phyloP scores from a whole-genome alignment of 2,113 vertebrate species.

The Oostethus manadensis region DNA sequence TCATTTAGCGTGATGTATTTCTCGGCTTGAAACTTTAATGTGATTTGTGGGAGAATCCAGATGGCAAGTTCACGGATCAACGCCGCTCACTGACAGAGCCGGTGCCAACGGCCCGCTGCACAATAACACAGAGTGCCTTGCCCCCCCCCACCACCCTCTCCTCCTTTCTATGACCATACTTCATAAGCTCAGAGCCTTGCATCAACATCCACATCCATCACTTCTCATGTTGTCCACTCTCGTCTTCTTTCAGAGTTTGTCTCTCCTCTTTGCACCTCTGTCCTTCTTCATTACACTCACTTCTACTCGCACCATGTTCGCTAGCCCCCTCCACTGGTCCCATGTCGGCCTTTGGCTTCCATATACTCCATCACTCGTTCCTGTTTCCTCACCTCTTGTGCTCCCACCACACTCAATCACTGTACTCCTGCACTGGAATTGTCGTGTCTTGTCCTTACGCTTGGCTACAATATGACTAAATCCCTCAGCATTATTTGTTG shows the following conservation, averaged over 20 bases:
- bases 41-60: constrained; percentile 79
- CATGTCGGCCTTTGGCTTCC: constrained; percentile 48
- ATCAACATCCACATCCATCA: constrained; percentile 31
- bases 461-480: constrained; percentile 46
- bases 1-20: constrained; percentile 80
- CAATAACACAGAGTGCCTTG: constrained; percentile 63
- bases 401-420: constrained; percentile 20
- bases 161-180: constrained; percentile 24
- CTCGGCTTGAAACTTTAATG: constrained; percentile 77
- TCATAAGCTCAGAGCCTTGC: constrained; percentile 13
- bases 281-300: constrained; percentile 52
- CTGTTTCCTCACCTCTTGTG: constrained; percentile 39
- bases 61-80: constrained; percentile 77
- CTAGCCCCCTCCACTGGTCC: constrained; percentile 42
- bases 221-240: constrained; percentile 38
- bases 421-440: constrained; percentile 38
- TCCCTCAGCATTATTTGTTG: constrained; percentile 46
- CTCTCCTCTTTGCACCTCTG: constrained; percentile 35
- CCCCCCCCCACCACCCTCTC: constrained; percentile 17
- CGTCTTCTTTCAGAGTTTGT: constrained; percentile 6
- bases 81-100: constrained; percentile 69
- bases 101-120: constrained; percentile 71
- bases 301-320: constrained; percentile 34
- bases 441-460: constrained; percentile 41
- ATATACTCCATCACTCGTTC: constrained; percentile 51